Evolutionary conservation across 2,797 vertebrate genomes (phyloP).

Genomic region (Meda fulgida): DNA sequence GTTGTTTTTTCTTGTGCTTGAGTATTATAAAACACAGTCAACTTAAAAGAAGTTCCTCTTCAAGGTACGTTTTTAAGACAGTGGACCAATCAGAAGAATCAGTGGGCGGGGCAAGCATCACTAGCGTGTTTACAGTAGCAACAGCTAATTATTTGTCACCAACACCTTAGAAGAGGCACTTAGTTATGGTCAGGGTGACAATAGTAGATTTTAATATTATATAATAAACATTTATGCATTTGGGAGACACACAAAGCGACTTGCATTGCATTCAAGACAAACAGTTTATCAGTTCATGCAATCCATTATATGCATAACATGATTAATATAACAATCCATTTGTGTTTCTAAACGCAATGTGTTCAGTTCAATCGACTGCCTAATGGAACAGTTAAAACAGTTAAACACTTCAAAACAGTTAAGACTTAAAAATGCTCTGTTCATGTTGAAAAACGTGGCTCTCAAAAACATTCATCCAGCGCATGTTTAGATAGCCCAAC

Average conservation of each 20-base stretch:
- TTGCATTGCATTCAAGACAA: background rate
- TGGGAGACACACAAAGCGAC: background rate
- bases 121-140: background rate
- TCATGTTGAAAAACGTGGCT: background rate
- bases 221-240: background rate
- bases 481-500: background rate
- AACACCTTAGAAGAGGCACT: background rate
- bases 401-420: background rate
- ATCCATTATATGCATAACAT: background rate
- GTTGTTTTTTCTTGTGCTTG: background rate
- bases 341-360: background rate
- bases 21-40: background rate
- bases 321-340: background rate
- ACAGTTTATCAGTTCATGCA: background rate
- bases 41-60: no score
- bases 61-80: background rate
- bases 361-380: background rate
- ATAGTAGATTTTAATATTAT: background rate
- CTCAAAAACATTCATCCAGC: background rate
- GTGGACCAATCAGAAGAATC: slow-evolving; percentile 2
- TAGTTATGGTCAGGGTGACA: background rate
- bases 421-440: background rate
- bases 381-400: background rate
- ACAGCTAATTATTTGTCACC: background rate
- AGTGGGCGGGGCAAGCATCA: background rate